A percentile compares a stretch with the other conserved stretches of the same genome.
Evolutionary conservation across 2,113 vertebrate species (phyloP).

Genomic region (Chloebia gouldiae): DNA sequence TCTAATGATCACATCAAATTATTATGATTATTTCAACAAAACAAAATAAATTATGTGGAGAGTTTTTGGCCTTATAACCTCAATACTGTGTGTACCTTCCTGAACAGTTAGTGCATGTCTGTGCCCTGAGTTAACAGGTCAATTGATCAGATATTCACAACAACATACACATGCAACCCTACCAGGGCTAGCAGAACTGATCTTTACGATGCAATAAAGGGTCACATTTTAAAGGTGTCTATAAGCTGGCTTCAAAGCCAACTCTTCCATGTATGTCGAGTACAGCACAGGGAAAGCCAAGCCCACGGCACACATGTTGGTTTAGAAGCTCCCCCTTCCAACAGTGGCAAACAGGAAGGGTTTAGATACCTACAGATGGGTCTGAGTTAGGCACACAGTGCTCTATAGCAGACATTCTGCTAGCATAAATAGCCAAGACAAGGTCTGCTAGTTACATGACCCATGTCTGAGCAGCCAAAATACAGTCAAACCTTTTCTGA

Average conservation of each 20-base stretch:
- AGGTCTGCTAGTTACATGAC: background rate
- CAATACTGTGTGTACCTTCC: background rate
- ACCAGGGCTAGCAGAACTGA: background rate
- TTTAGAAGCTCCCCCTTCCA: background rate
- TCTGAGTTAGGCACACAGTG: background rate
- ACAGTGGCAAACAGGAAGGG: background rate
- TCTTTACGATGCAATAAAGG: background rate
- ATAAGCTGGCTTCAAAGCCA: background rate
- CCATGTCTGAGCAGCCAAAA: background rate
- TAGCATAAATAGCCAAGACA: background rate
- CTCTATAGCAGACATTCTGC: background rate
- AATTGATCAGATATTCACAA: background rate
- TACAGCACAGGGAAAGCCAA: background rate
- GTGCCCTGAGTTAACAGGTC: background rate
- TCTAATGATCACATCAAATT: background rate
- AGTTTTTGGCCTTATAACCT: background rate
- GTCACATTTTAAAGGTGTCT: background rate
- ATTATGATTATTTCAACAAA: background rate
- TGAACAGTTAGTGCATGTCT: background rate
- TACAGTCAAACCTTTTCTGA: background rate
- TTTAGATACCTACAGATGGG: background rate
- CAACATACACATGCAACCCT: background rate
- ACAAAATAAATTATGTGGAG: background rate
- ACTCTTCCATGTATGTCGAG: background rate
- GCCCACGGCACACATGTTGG: background rate